Base-by-base conservation (phyloP, 2,113 vertebrate genomes). In the Cisticola juncidis region DNA sequence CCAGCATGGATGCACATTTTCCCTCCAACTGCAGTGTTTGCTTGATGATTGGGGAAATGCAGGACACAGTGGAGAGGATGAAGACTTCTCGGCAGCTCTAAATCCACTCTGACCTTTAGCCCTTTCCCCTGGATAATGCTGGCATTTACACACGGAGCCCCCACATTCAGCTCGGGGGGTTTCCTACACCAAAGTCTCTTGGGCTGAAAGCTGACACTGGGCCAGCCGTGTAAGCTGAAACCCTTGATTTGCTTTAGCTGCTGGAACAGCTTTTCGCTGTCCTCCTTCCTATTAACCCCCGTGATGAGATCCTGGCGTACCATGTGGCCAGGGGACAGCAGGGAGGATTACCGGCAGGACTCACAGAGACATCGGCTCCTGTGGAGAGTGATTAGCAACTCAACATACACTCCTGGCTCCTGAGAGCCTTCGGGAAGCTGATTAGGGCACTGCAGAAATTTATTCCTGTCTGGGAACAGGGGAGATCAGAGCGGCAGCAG, bases 91-190 rank as follows among this genome's bases (percentile, higher is more conserved):
- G 77, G 58, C 45, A 88, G 28, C 31, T 81, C 42, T 73, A 71
- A 78, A 45, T 48, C 18, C 33, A 11, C 25, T 40, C 50, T 61
- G 68, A 57, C n/a, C 40, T 57, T 83, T 38, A 2, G 8, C 57
- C 22, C n/a, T 69, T 44, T 53, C 10, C 18, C 25, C 14, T 0
- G 2, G 9, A 12, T 9, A 47, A 11, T 4, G 4, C 36, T 2
- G 2, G 24, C 9, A 8, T 35, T 87, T 78, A 50, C 23, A 64
- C 17, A 29, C 40, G 26, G 36, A 82, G 26, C 6, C 24, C 20
- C 20, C 5, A 11, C 1, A 2, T 53, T 73, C 51, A 47, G 51
- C 33, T 45, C 0, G 0, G 6, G 29, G 22, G 6, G 4, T 6
- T 66, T 45, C 18, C 78, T 57, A 71, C 45, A 36, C 20, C 29